Conservation (phyloP, 2,797 vertebrate species). For the Danio kyathit region DNA sequence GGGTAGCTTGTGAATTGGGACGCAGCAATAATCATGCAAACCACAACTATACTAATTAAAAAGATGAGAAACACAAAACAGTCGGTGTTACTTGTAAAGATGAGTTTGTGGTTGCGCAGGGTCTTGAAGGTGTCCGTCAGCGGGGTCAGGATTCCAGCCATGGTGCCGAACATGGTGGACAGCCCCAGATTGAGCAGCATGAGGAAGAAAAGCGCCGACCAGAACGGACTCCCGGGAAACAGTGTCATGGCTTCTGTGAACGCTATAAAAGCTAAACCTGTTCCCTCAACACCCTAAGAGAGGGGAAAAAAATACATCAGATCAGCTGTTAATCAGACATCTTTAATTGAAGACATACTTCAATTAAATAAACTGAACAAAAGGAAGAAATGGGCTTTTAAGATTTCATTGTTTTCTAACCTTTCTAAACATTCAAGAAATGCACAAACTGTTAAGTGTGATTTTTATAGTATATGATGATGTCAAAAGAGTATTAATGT, state of each 20-base stretch:
- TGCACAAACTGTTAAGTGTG: not conserved
- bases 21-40: not conserved
- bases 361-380: not conserved
- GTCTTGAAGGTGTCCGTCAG: conserved; percentile 82
- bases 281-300: conserved; percentile 80
- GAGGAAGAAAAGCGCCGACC: conserved; percentile 87
- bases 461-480: no score
- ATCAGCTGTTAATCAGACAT: not conserved
- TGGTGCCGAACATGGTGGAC: conserved; percentile 82
- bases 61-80: not conserved
- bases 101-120: conserved; percentile 77
- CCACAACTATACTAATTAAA: not conserved
- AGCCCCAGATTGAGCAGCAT: conserved; percentile 84
- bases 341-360: not conserved
- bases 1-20: no score
- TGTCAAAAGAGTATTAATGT: no score
- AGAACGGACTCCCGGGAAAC: conserved; percentile 84
- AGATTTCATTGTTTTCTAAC: not conserved
- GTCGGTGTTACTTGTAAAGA: conserved; percentile 74
- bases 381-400: not conserved
- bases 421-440: not conserved
- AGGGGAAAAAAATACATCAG: not conserved
- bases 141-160: conserved; percentile 85
- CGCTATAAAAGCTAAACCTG: conserved; percentile 81
- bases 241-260: conserved; percentile 85